Conservation (phyloP, 2,888 invertebrate genomes). For the Drosophila heteroneura region DNA sequence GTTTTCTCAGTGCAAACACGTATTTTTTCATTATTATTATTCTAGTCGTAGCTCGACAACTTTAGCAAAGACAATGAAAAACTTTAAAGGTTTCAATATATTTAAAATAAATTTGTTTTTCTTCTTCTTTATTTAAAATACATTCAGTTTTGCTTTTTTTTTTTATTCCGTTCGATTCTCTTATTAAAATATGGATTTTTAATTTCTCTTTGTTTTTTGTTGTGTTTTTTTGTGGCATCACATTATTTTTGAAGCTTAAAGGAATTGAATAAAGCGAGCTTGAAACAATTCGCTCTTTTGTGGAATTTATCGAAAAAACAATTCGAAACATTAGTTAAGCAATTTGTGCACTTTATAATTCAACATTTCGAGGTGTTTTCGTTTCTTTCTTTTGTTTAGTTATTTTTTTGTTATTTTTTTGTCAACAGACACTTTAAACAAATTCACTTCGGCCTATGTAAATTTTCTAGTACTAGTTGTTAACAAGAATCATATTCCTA, state of each 20-base stretch:
- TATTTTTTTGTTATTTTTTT: neutral
- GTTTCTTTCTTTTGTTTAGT: conserved; percentile 3
- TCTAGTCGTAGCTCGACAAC: conserved; percentile 5
- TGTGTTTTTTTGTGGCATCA: conserved; percentile 48
- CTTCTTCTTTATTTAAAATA: conserved; percentile 44
- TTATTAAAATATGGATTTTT: conserved; percentile 67
- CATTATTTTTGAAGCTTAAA: conserved; percentile 63
- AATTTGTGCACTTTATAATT: conserved; percentile 43
- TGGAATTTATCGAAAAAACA: conserved; percentile 46
- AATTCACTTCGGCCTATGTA: conserved; percentile 22
- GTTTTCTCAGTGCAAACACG: conserved; percentile 9
- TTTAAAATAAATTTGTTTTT: conserved; percentile 8
- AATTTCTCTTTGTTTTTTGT: conserved; percentile 22
- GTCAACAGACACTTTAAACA: conserved; percentile 27
- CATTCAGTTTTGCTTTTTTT: conserved; percentile 13
- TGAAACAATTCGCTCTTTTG: conserved; percentile 30
- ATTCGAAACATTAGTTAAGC: conserved; percentile 30
- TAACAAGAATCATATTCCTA: conserved; percentile 56
- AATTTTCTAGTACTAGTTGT: conserved; percentile 18
- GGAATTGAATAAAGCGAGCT: conserved; percentile 39
- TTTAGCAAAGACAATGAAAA: conserved; percentile 19
- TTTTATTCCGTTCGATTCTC: conserved; percentile 22
- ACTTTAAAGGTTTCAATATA: neutral
- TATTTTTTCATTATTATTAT: conserved; percentile 39
- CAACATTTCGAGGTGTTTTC: conserved; percentile 30